Evolutionary conservation across 2,797 vertebrate genomes (phyloP), one percentile per base, ranked within the genome.

Genomic region (Moxostoma hubbsi): DNA sequence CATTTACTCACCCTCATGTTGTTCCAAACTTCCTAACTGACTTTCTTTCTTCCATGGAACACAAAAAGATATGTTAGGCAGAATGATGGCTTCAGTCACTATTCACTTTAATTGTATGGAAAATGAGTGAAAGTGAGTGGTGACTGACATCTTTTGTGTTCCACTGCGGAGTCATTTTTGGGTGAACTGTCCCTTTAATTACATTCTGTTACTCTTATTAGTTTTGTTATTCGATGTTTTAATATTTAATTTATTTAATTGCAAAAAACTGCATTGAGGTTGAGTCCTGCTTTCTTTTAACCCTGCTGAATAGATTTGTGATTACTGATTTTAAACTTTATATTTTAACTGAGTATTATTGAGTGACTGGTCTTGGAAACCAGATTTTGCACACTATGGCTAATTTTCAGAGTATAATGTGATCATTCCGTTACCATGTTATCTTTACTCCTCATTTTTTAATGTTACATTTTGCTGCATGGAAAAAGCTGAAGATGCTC

Each of bases 371-470:
- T 59, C 13, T 63, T 64, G 9, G 13, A 64, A 64, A 57, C 15
- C 46, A 57, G 61, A 58, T 64, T 36, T 51, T 64, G 43, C 59
- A 64, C 59, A 64, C 3, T 62, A 53, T 46, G 15, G 18, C 57
- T 36, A 50, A 73, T 62, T 74, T 77, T 13, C 64, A 7, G 9
- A 57, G 18, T 69, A 45, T 61, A 1, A 36, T 58, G 49, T 64
- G 63, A 36, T 77, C 54, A 71, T 78, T 71, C 49, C 76, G 43
- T 78, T 71, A 63, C 2, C 36, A 36, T 36, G 36, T 36, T 36
- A 36, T 36, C 36, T 36, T 36, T 36, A 36, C 36, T 55, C 50
- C 64, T 67, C 6, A 61, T 77, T 75, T 67, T 53, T 43, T 0
- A 70, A n/a, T 10, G 10, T 5, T 53, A 62, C 50, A 63, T 61